Conservation (phyloP, 2,888 invertebrate species). For the Uloborus plumipes region DNA sequence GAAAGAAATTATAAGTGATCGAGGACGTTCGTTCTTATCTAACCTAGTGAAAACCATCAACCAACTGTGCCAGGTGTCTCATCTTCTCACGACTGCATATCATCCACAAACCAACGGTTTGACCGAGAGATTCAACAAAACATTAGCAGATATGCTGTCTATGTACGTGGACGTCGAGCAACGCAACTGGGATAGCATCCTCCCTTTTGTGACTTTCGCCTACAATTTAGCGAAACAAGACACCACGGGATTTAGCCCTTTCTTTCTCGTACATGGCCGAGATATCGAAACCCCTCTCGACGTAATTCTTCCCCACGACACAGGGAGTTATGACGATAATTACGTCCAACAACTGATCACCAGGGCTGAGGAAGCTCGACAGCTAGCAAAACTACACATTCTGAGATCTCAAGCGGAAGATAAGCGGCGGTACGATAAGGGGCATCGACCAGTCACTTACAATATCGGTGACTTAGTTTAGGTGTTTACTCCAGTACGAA, state of each 20-base stretch:
- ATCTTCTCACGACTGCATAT: slow-evolving; percentile 30
- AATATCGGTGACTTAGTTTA: neutral
- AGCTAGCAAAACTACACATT: neutral
- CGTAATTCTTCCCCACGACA: neutral
- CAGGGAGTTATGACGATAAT: neutral
- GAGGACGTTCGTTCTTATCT: slow-evolving; percentile 15
- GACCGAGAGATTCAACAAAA: slow-evolving; percentile 28
- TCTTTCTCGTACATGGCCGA: too few species aligned
- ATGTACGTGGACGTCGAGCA: slow-evolving; percentile 29
- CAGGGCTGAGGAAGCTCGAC: neutral
- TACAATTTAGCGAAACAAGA: slow-evolving; percentile 39
- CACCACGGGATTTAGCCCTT: slow-evolving; percentile 18
- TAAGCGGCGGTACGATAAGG: neutral
- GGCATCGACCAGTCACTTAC: neutral
- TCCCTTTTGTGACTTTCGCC: slow-evolving; percentile 22
- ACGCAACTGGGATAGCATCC: slow-evolving; percentile 35
- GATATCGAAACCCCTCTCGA: neutral
- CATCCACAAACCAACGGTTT: slow-evolving; percentile 37
- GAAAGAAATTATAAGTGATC: slow-evolving; percentile 27
- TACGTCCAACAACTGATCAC: neutral
- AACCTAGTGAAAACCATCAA: neutral
- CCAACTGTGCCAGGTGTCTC: slow-evolving; percentile 8
- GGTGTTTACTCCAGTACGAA: too few species aligned
- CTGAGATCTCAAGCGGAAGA: neutral
- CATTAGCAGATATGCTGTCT: neutral